A percentile compares a stretch with the other conserved stretches of the same genome.
Evolutionary conservation across 2,888 invertebrate genomes (phyloP).

Genomic region (Abscondita cerata): DNA sequence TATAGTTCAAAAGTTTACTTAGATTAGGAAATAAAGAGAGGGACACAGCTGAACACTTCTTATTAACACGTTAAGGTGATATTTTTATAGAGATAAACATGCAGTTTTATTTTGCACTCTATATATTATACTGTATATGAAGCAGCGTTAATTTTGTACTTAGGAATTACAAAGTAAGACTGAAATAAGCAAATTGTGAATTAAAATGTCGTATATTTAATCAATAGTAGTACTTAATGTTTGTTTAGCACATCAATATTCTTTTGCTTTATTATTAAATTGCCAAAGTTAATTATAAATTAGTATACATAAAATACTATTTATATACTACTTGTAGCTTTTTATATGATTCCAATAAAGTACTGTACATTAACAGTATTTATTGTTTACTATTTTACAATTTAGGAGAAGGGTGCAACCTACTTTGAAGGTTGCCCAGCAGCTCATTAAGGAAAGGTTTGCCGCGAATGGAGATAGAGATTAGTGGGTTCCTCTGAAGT

Average conservation of each 20-base stretch:
- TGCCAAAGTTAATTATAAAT: slow-evolving; percentile 21
- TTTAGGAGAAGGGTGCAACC: too few species aligned
- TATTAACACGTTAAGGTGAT: slow-evolving; percentile 11
- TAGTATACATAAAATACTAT: slow-evolving; percentile 12
- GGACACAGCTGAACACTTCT: background rate
- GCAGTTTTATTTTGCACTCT: slow-evolving; percentile 15
- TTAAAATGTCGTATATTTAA: slow-evolving; percentile 11
- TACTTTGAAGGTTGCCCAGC: too few species aligned
- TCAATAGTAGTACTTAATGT: slow-evolving; percentile 19
- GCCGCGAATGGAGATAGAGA: too few species aligned
- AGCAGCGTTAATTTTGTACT: slow-evolving; percentile 21
- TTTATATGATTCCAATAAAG: slow-evolving; percentile 13
- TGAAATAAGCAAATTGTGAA: slow-evolving; percentile 17
- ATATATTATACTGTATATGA: slow-evolving; percentile 7
- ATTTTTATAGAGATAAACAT: slow-evolving; percentile 18
- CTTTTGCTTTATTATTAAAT: slow-evolving; percentile 7
- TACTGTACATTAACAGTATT: background rate
- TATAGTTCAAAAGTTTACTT: slow-evolving; percentile 25
- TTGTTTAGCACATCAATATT: background rate
- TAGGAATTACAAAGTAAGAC: slow-evolving; percentile 23
- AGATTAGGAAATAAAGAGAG: slow-evolving; percentile 17
- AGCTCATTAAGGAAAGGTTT: too few species aligned
- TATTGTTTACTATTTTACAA: too few species aligned
- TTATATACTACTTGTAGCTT: slow-evolving; percentile 24
- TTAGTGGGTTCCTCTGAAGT: too few species aligned